Percentiles rank a stretch among this genome's conserved stretches.
These are phyloP conservation scores for Pteronura brasiliensis DNA, from an alignment of 2,113 vertebrate species.

Conservation along the genomic window DNA sequence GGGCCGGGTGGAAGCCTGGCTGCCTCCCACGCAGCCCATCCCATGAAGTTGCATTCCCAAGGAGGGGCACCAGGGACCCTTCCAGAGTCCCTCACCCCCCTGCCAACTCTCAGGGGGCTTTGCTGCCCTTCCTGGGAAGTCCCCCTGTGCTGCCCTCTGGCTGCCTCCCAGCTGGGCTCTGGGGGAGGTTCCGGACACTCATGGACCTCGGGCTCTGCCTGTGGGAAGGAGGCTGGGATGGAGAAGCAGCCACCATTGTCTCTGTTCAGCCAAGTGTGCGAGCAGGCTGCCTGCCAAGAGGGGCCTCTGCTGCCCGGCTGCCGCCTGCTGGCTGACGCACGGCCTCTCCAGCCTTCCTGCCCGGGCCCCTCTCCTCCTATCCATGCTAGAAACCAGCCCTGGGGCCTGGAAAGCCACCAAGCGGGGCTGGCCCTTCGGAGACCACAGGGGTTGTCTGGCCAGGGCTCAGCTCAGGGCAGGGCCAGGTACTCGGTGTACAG, in stretches of 20 bases:
- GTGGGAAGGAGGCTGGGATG: conserved; percentile 39
- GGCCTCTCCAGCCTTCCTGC: conserved; percentile 30
- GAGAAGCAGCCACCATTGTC: conserved; percentile 62
- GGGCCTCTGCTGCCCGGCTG: not conserved
- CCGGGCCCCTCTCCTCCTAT: not conserved
- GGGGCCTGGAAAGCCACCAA: not conserved
- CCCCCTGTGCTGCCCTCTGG: not conserved
- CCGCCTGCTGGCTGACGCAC: not conserved
- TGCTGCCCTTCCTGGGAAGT: not conserved
- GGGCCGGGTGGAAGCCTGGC: not conserved
- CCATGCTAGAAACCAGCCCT: not conserved
- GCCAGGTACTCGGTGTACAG: not conserved
- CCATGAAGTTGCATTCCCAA: not conserved
- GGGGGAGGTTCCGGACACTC: not conserved
- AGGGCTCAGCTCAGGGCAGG: not conserved
- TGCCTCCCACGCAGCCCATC: too few relatives aligned
- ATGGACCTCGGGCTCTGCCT: not conserved
- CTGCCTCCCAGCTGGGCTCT: not conserved
- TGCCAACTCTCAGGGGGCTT: not conserved
- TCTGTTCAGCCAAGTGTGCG: conserved; percentile 70
- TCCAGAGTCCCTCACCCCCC: not conserved
- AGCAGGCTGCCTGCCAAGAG: not conserved
- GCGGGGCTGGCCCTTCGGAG: not conserved
- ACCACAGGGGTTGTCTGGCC: not conserved
- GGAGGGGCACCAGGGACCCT: not conserved